Evolutionary conservation across 2,888 invertebrate genomes (phyloP).

Genomic region (Notodromas monacha): DNA sequence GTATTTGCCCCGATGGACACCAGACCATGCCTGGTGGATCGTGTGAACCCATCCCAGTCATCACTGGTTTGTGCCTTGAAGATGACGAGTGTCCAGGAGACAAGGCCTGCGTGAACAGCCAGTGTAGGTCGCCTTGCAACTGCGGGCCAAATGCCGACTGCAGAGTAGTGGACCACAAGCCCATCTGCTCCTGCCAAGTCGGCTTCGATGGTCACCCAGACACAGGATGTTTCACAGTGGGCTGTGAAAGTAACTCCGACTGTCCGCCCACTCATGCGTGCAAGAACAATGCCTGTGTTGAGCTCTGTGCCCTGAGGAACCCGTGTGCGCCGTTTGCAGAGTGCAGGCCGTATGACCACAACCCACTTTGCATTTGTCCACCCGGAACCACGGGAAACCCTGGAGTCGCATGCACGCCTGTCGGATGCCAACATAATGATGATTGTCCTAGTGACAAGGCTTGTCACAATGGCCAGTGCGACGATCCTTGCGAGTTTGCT

Average conservation of each 20-base stretch:
- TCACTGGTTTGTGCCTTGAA: conserved; percentile 22
- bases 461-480: conserved; percentile 40
- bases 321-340: conserved; percentile 13
- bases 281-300: conserved; percentile 36
- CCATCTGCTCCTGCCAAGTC: conserved; percentile 47
- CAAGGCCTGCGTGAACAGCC: conserved; percentile 38
- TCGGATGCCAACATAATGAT: conserved; percentile 46
- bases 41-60: conserved; percentile 10
- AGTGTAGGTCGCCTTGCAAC: conserved; percentile 49
- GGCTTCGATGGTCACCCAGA: conserved; percentile 26
- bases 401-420: conserved; percentile 13
- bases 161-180: conserved; percentile 40
- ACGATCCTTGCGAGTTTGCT: conserved; percentile 28
- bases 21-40: conserved; percentile 10
- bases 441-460: conserved; percentile 52
- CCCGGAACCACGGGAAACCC: conserved; percentile 24
- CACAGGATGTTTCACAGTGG: conserved; percentile 12
- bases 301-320: conserved; percentile 27
- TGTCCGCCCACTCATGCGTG: conserved; percentile 48
- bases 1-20: conserved; percentile 12
- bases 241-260: conserved; percentile 18
- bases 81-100: conserved; percentile 44
- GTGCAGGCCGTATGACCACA: conserved; percentile 13
- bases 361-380: conserved; percentile 36
- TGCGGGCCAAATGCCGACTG: conserved; percentile 46